Base-by-base conservation (phyloP, 2,113 vertebrate genomes). In the Alligator sinensis region DNA sequence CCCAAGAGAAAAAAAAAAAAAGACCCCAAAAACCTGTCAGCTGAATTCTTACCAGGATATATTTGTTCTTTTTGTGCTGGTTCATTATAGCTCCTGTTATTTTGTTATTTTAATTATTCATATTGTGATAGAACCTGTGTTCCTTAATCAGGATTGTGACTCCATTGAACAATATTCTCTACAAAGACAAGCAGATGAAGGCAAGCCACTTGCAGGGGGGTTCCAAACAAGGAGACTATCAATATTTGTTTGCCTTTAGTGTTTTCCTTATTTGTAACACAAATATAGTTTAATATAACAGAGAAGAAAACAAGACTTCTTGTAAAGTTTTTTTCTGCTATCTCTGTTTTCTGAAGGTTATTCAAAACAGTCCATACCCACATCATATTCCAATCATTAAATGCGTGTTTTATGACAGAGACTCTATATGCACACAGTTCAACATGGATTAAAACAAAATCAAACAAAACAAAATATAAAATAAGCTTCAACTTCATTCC, bases 131-230 rank as follows among this genome's bases (percentile, higher is more conserved):
- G 90, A 18, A 28, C 84, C 27, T 13, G 72, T 2, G 74, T 34
- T 11, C 64, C 58, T 3, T 14, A 2, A 1, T 82, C 68, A 82
- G 34, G 87, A 89, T 8, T 57, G 13, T 59, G 4, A 64, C 77
- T 61, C 24, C 4, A 62, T 70, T 57, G 21, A 78, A 21, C 30
- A 66, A 17, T 4, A 2, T 18, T 4, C 19, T 90, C 19, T 16
- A 3, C 1, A 80, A 68, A 64, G n/a, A 63, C 13, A 54, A 16
- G 18, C 6, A 85, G 34, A 60, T 64, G 55, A 14, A 64, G 68
- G 5, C 2, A 59, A 86, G 6, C 6, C 78, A 11, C 55, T 22
- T 0, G 0, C 86, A 21, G 86, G 80, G 24, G 24, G 30, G 0
- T 10, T 4, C 5, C 2, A 79, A 81, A 85, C 10, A 61, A 6